phyloP scores from a whole-genome alignment of 2,888 invertebrate genomes.

The Cetonia aurata region DNA sequence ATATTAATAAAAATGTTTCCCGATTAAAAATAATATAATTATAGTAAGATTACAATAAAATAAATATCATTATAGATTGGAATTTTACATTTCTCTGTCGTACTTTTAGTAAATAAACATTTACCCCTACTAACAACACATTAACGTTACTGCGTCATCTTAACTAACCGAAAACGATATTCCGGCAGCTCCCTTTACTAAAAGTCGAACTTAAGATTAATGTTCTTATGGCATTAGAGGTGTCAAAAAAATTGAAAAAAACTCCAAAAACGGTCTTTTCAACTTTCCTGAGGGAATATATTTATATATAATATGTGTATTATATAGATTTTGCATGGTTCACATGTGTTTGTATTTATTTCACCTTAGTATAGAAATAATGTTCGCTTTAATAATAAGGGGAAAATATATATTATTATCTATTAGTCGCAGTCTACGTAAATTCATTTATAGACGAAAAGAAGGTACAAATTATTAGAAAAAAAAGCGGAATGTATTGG shows the following conservation, averaged over 20 bases:
- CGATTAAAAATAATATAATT: constrained; percentile 47
- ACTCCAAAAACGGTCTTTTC: constrained; percentile 33
- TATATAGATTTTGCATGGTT: constrained; percentile 44
- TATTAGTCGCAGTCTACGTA: constrained; percentile 7
- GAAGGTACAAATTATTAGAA: constrained; percentile 22
- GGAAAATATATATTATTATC: constrained; percentile 29
- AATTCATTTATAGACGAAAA: constrained; percentile 8
- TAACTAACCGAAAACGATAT: no score
- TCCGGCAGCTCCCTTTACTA: constrained; percentile 31
- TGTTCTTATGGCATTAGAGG: constrained; percentile 45
- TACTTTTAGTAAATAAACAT: constrained; percentile 40
- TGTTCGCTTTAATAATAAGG: constrained; percentile 11
- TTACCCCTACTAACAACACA: neutral
- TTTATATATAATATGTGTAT: no score
- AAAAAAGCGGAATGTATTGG: constrained; percentile 40
- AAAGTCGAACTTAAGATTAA: constrained; percentile 34
- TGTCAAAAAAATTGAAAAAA: constrained; percentile 33
- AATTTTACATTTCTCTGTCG: constrained; percentile 41
- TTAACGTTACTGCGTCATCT: no score
- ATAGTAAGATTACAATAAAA: constrained; percentile 44
- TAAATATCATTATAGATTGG: constrained; percentile 46
- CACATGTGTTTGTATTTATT: constrained; percentile 31
- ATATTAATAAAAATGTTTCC: constrained; percentile 59
- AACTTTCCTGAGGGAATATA: constrained; percentile 31
- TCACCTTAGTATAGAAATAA: neutral